phyloP scores from a whole-genome alignment of 2,797 vertebrate genomes.

The Siniperca undulata region DNA sequence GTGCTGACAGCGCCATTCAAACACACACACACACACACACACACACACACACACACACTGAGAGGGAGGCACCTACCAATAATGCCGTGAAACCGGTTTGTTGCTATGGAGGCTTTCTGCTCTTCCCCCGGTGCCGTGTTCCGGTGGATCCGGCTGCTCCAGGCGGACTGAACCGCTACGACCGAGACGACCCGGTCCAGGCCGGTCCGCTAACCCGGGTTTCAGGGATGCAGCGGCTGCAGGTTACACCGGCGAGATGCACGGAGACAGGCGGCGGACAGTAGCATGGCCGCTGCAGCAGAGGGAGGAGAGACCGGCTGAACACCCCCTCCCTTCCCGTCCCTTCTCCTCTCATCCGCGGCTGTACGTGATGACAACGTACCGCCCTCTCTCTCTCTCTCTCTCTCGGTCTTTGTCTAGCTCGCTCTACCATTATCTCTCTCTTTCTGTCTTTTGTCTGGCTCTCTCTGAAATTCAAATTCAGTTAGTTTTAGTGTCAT shows the following conservation, averaged over 20 bases:
- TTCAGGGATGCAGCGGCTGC: constrained; percentile 42
- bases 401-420: constrained; percentile 20
- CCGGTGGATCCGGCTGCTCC: constrained; percentile 20
- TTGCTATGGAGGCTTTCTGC: constrained; percentile 73
- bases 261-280: constrained; percentile 54
- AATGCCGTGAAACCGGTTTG: constrained; percentile 73
- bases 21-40: constrained; percentile 22
- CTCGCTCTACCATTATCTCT: constrained; percentile 42
- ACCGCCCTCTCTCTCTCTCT: constrained; percentile 5
- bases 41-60: constrained; percentile 15
- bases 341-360: constrained; percentile 29
- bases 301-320: constrained; percentile 67
- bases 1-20: constrained; percentile 47
- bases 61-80: constrained; percentile 73
- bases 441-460: constrained; percentile 38
- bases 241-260: constrained; percentile 59
- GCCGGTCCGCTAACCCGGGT: constrained; percentile 40
- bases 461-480: constrained; percentile 4
- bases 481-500: background rate
- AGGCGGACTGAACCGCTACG: background rate
- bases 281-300: constrained; percentile 82
- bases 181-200: constrained; percentile 14
- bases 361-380: constrained; percentile 54
- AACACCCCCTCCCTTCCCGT: constrained; percentile 24
- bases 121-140: constrained; percentile 16